phyloP scores from a whole-genome alignment of 2,888 invertebrate species.

The Ecdyonurus torrentis region DNA sequence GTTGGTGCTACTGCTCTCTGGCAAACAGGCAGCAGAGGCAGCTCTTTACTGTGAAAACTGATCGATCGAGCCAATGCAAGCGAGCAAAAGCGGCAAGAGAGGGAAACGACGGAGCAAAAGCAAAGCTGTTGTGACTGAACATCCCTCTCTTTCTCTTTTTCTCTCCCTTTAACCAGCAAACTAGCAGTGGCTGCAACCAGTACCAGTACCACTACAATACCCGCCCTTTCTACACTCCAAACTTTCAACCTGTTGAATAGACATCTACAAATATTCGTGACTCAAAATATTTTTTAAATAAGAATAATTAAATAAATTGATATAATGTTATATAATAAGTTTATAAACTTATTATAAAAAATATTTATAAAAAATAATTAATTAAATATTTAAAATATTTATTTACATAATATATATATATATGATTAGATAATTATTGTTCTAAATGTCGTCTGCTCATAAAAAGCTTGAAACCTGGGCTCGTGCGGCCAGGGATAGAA shows the following conservation, averaged over 20 bases:
- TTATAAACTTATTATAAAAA: too few species aligned
- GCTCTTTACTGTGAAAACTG: background rate
- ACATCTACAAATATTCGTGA: too few species aligned
- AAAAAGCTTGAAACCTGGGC: slow-evolving; percentile 63
- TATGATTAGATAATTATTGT: too few species aligned
- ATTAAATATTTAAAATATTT: too few species aligned
- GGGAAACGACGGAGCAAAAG: too few species aligned
- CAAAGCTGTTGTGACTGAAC: background rate
- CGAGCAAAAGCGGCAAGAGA: background rate
- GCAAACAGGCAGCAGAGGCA: too few species aligned
- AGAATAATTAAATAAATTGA: too few species aligned
- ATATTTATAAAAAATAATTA: too few species aligned
- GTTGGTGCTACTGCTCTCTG: background rate
- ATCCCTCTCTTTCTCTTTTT: too few species aligned
- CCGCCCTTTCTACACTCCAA: background rate
- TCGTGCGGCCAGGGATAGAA: slow-evolving; percentile 50
- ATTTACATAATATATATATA: too few species aligned
- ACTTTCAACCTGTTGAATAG: background rate
- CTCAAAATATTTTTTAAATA: too few species aligned
- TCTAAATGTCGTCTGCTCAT: slow-evolving; percentile 46
- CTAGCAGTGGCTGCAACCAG: background rate
- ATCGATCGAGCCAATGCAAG: background rate
- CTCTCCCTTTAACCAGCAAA: background rate
- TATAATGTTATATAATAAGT: too few species aligned
- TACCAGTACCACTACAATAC: background rate